Evolutionary conservation across 1,140 invertebrate genomes (phyloP).

Genomic region (Parapsyche elsis): DNA sequence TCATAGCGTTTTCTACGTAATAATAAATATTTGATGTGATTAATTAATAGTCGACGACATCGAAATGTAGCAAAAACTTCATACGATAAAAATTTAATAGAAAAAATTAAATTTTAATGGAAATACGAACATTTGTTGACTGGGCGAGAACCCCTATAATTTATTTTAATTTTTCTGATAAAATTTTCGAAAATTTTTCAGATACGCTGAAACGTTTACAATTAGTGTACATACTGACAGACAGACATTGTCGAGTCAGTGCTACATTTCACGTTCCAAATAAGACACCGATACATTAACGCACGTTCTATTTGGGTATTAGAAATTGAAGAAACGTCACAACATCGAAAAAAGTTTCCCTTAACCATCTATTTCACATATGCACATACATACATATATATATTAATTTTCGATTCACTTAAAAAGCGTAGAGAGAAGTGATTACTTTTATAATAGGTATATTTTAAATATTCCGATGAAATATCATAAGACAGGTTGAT

Average conservation of each 20-base stretch:
- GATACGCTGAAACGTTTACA: no score
- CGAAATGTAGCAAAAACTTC: slow-evolving; percentile 20
- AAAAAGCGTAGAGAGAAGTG: slow-evolving; percentile 11
- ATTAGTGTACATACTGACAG: no score
- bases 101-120: no score
- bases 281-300: slow-evolving; percentile 42
- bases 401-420: slow-evolving; percentile 14
- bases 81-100: no score
- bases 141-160: no score
- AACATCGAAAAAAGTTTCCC: slow-evolving; percentile 42
- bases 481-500: slow-evolving; percentile 41
- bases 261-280: slow-evolving; percentile 17
- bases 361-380: slow-evolving; percentile 19
- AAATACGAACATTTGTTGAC: no score
- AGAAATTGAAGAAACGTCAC: slow-evolving; percentile 48
- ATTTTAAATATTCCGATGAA: slow-evolving; percentile 26
- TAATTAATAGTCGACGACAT: neutral
- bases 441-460: neutral
- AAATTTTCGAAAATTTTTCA: neutral
- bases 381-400: neutral
- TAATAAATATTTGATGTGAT: slow-evolving; percentile 25
- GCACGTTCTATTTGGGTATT: slow-evolving; percentile 37
- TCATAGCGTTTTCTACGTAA: slow-evolving; percentile 24
- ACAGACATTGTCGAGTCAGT: neutral
- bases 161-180: no score